Evolutionary conservation across 2,888 invertebrate species (phyloP).

Genomic region (Apamea crenata): DNA sequence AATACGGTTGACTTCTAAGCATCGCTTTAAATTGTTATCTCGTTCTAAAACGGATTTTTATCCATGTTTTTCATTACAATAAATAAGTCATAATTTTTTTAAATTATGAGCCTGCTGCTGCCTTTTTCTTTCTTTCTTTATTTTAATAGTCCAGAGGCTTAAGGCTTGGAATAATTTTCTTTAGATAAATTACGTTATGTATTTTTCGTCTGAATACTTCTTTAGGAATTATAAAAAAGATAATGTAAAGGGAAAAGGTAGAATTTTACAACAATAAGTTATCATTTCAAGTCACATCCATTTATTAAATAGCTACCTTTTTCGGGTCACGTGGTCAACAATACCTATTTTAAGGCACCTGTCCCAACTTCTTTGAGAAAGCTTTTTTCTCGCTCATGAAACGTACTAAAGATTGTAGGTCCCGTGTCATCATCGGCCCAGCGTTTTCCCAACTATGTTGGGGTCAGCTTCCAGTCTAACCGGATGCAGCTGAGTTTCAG

Average conservation of each 20-base stretch:
- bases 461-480: too few relatives aligned
- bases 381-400: background rate
- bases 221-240: background rate
- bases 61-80: background rate
- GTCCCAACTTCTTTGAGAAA: background rate
- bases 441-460: too few relatives aligned
- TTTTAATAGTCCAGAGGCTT: background rate
- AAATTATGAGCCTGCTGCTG: background rate
- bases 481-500: too few relatives aligned
- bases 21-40: background rate
- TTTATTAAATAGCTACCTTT: background rate
- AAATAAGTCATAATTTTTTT: background rate
- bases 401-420: background rate
- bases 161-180: background rate
- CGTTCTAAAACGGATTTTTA: background rate
- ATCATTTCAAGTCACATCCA: background rate
- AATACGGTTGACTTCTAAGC: background rate
- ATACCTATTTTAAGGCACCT: background rate
- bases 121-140: background rate
- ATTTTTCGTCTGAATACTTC: background rate
- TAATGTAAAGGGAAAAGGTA: background rate
- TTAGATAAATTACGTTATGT: background rate
- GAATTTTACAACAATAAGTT: background rate
- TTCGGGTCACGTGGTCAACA: background rate
- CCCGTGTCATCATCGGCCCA: background rate